phyloP scores from a whole-genome alignment of 2,888 invertebrate genomes.

The Spilarctia lutea region DNA sequence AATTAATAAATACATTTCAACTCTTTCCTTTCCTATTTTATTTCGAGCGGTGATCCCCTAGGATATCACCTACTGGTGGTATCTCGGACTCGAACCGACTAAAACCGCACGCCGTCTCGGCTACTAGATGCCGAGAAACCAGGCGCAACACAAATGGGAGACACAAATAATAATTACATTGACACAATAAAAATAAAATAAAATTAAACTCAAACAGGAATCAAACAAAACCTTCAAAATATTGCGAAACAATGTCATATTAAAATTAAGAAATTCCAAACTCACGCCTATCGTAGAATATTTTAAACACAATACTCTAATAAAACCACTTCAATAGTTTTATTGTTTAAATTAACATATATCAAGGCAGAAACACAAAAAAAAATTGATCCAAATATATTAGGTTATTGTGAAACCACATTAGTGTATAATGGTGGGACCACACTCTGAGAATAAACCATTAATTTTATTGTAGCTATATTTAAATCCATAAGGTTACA shows the following conservation, averaged over 20 bases:
- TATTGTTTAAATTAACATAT: constrained; percentile 22
- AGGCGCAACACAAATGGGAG: background rate
- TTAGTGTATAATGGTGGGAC: constrained; percentile 11
- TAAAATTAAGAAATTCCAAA: constrained; percentile 1
- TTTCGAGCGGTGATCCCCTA: too few relatives aligned
- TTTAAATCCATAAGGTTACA: background rate
- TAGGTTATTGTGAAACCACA: constrained; percentile 9
- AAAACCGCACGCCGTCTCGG: too few relatives aligned
- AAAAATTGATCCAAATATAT: constrained; percentile 7
- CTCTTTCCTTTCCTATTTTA: too few relatives aligned
- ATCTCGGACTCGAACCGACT: too few relatives aligned
- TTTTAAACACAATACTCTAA: constrained; percentile 11
- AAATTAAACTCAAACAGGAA: background rate
- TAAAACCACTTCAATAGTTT: constrained; percentile 6
- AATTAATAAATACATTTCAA: too few relatives aligned
- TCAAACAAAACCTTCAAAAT: background rate
- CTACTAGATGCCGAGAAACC: too few relatives aligned
- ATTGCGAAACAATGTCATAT: constrained; percentile 2
- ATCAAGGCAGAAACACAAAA: constrained; percentile 13
- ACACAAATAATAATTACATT: background rate
- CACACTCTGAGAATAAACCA: background rate
- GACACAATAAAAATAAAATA: background rate
- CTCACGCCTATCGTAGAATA: background rate
- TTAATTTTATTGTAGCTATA: background rate
- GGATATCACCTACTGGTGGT: too few relatives aligned